Percentiles rank a stretch among this genome's conserved stretches.
Evolutionary conservation across 2,888 invertebrate species (phyloP).

Genomic region (Noctua fimbriata): DNA sequence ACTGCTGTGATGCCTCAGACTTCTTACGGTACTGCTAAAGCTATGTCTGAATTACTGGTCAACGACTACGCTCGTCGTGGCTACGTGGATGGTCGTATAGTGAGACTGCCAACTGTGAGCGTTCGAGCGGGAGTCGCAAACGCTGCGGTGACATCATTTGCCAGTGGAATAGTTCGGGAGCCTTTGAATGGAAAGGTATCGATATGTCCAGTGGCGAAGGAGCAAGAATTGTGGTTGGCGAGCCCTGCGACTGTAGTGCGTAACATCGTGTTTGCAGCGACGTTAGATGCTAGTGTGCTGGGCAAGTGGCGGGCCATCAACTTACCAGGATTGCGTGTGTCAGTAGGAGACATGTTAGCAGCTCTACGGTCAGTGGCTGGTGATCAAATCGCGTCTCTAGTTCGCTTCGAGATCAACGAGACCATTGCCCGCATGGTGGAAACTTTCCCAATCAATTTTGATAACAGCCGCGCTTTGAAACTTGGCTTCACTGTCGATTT

Average conservation of each 20-base stretch:
- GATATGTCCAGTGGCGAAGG: conserved; percentile 77
- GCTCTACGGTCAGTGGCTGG: conserved; percentile 80
- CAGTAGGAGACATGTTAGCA: conserved; percentile 77
- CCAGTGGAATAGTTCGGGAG: conserved; percentile 84
- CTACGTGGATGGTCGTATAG: conserved; percentile 78
- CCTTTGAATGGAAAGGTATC: conserved; percentile 77
- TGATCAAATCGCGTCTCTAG: conserved; percentile 71
- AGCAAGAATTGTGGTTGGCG: conserved; percentile 79
- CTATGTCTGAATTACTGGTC: conserved; percentile 82
- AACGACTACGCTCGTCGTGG: conserved; percentile 84
- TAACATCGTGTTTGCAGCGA: conserved; percentile 79
- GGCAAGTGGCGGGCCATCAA: conserved; percentile 78
- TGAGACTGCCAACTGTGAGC: conserved; percentile 84
- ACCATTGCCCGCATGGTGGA: conserved; percentile 76
- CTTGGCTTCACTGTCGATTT: conserved; percentile 81
- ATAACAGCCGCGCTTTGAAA: conserved; percentile 75
- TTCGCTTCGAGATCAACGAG: conserved; percentile 75
- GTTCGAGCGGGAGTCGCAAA: conserved; percentile 83
- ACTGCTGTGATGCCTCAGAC: conserved; percentile 81
- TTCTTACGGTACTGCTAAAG: conserved; percentile 85
- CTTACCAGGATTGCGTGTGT: conserved; percentile 81
- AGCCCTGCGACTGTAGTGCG: conserved; percentile 79
- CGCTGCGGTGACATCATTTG: conserved; percentile 85
- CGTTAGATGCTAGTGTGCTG: conserved; percentile 69
- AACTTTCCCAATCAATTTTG: conserved; percentile 79